Evolutionary conservation across 1,140 invertebrate species (phyloP).

Genomic region (Drosophila kepulauana): DNA sequence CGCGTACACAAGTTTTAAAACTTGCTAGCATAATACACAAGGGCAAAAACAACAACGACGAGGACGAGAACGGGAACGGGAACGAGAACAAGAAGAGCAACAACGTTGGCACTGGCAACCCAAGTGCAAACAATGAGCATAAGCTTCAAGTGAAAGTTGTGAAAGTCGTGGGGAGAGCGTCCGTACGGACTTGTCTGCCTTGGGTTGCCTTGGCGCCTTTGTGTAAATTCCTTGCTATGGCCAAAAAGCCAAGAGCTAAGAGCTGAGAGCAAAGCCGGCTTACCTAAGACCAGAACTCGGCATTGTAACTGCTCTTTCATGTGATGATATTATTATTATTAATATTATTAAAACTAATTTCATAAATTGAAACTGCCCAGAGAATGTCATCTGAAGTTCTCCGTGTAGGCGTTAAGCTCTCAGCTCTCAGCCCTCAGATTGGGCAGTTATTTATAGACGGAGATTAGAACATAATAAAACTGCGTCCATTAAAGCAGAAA

Average conservation of each 20-base stretch:
- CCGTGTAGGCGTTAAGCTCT: background rate
- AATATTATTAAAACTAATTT: conserved; percentile 82
- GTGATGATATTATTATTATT: conserved; percentile 75
- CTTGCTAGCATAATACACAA: conserved; percentile 57
- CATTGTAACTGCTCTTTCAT: conserved; percentile 61
- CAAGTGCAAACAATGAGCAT: conserved; percentile 71
- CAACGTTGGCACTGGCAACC: conserved; percentile 69
- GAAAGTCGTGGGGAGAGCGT: background rate
- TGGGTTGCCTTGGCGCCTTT: conserved; percentile 73
- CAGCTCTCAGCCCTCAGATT: background rate
- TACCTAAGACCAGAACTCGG: conserved; percentile 29
- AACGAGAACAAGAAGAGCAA: too few species aligned
- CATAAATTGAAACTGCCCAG: conserved; percentile 55
- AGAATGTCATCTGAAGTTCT: background rate
- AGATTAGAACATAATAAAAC: conserved; percentile 19
- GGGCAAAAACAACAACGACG: background rate
- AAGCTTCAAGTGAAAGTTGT: conserved; percentile 52
- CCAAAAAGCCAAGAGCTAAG: conserved; percentile 66
- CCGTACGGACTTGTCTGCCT: background rate
- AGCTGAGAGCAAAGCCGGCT: conserved; percentile 64
- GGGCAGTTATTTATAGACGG: conserved; percentile 4
- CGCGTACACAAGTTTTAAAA: conserved; percentile 62
- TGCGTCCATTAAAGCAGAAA: background rate
- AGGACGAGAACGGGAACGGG: too few species aligned
- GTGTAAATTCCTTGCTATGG: conserved; percentile 67